These are phyloP conservation scores for Amphiprion clarkii DNA, from an alignment of 2,797 vertebrate genomes.

Conservation along the genomic window DNA sequence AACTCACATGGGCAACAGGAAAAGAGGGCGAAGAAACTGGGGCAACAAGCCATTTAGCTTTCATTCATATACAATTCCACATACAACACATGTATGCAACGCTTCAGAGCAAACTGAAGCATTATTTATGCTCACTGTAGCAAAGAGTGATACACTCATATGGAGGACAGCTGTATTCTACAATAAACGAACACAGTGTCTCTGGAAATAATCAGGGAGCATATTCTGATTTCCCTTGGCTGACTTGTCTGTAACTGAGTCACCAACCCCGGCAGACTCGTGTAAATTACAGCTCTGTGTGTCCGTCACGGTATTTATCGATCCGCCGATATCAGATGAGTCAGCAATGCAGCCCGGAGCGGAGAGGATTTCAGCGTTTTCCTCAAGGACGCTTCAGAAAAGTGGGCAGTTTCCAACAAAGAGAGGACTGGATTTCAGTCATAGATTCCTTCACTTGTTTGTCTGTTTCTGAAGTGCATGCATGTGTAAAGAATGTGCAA, in stretches of 20 bases:
- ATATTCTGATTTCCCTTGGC: conserved; percentile 1
- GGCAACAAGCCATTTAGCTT: conserved; percentile 27
- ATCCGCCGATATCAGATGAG: conserved; percentile 8
- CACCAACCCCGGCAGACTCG: conserved; percentile 10
- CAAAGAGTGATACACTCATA: neutral
- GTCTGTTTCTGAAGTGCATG: neutral
- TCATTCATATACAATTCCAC: neutral
- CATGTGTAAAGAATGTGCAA: neutral
- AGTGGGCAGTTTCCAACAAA: neutral
- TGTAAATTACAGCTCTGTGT: neutral
- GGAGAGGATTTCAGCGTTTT: neutral
- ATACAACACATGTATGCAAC: conserved; percentile 18
- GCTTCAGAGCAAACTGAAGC: conserved; percentile 8
- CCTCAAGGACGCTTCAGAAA: neutral
- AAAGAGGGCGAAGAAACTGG: conserved; percentile 1
- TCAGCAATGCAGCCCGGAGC: neutral
- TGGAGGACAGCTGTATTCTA: neutral
- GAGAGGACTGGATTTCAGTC: neutral
- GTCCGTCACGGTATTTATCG: conserved; percentile 9
- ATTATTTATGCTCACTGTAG: conserved; percentile 34
- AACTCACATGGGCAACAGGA: neutral
- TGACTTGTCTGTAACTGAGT: conserved; percentile 27
- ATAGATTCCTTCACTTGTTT: neutral
- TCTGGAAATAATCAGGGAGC: conserved; percentile 24
- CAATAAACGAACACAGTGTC: neutral